Base-by-base conservation (phyloP, 2,888 invertebrate species). In the Cheilosia variabilis region DNA sequence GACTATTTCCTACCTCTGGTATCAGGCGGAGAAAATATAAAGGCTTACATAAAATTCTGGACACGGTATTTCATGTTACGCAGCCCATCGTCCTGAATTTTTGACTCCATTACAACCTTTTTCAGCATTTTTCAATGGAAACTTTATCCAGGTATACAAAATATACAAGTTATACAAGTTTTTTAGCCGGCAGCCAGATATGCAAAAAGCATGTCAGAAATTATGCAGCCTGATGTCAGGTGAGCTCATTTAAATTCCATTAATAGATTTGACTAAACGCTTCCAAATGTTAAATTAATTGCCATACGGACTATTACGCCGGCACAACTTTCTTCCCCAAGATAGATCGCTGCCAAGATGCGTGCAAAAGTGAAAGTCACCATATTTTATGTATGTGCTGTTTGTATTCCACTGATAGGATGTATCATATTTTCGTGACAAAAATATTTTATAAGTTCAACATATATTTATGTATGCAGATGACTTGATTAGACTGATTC, bases 291-390 rank as follows among this genome's bases (percentile, higher is more conserved):
- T 10, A 71, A 45, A 63, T 65, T 71, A 65, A 79, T 65, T 72
- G 65, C 22, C 6, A 7, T 27, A 45, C 27, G 22, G 34, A 27
- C n/a, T 58, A 68, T 45, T 77, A 37, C 10, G 52, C 47, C 10
- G 47, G n/a, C 17, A 31, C 13, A 63, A 72, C 79, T 79, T 79
- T 72, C 72, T 79, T 79, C 34, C 34, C 9, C 24, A 22, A 72
- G 57, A 68, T 63, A 63, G 41, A 81, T 75, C 4, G 22, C 22
- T 75, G 75, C 63, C 75, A 75, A 81, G 69, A 81, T 81, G 57
- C 50, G 63, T 81, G 66, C 57, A 43, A 81, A 76, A 81, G 81
- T 81, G 81, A 81, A 81, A 81, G 81, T 69, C 27, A 17, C 22
- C 10, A 34, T 47, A 22, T 31, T 47, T 13, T 50, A 31, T 4